Base-by-base conservation (phyloP, 2,797 vertebrate species). In the Chromis chromis region DNA sequence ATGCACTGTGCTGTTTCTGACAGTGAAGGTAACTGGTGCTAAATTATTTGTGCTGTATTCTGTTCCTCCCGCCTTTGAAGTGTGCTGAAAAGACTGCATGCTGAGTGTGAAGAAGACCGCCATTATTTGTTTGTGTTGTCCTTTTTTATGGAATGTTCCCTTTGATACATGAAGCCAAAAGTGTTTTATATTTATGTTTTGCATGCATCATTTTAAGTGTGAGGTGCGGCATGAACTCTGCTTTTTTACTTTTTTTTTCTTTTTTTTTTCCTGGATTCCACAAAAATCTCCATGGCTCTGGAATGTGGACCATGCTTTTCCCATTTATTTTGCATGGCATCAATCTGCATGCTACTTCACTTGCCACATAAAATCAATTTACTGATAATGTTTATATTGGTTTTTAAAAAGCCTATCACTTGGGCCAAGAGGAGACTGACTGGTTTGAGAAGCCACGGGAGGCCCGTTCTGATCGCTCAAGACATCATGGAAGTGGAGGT, bases 361-460 rank as follows among this genome's bases (percentile, higher is more conserved):
- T 79, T 27, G 22, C 16, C 52, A 67, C 13, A 39, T 65, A 19
- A 85, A 22, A 69, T 84, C 86, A 85, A 88, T 79, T 97, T 95
- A 96, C 87, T 93, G 89, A 90, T 94, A 80, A 90, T 95, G 86
- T 96, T 85, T 94, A 88, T 96, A 97, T 96, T 96, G 95, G 93
- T 98, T 96, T 94, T 70, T 69, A 92, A 98, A 93, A 95, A 99
- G 98, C 98, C 79, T 99, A 99, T 96, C 98, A 99, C 95, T 96
- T 99, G 96, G 96, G 98, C 89, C 98, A 99, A 96, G 98, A 99
- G 89, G 98, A 99, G 94, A 99, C 98, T 73, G 98, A 99, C 93
- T 99, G 98, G 98, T 99, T 99, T 96, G 98, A 99, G 94, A 99
- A 99, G 87, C 98, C 98, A 74, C 94, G 97, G 67, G 98, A 99